A percentile compares a stretch with the other conserved stretches of the same genome.
Conservation (phyloP, 2,113 vertebrate species). For the Brachionichthys hirsutus region DNA sequence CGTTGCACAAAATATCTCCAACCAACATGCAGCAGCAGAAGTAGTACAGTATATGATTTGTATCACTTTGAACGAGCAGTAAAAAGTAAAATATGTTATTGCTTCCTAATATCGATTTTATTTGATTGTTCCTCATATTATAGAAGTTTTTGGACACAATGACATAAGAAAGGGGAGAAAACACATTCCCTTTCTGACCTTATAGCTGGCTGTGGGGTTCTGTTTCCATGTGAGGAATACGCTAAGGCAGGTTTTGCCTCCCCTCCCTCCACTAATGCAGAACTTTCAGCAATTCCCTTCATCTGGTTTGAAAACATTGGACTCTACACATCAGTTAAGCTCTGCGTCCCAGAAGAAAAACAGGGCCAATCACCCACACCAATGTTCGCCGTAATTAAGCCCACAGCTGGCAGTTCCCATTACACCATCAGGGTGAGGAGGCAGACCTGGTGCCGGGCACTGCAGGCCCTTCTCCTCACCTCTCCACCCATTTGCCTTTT, state of each 20-base stretch:
- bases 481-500: slow-evolving; percentile 27
- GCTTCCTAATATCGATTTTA: too few species aligned
- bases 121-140: too few species aligned
- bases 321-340: slow-evolving; percentile 70
- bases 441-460: slow-evolving; percentile 55
- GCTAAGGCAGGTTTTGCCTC: slow-evolving; percentile 41
- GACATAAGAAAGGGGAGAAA: slow-evolving; percentile 27
- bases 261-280: slow-evolving; percentile 42
- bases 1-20: too few species aligned
- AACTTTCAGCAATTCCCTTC: slow-evolving; percentile 62
- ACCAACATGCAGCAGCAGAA: too few species aligned
- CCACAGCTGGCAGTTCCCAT: slow-evolving; percentile 81
- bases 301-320: slow-evolving; percentile 69
- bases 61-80: too few species aligned
- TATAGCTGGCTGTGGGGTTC: slow-evolving; percentile 26
- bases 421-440: slow-evolving; percentile 68
- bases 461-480: slow-evolving; percentile 54
- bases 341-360: slow-evolving; percentile 73
- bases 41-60: too few species aligned
- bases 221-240: slow-evolving; percentile 46
- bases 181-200: slow-evolving; percentile 4
- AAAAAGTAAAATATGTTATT: too few species aligned
- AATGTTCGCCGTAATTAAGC: slow-evolving; percentile 72
- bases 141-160: too few species aligned
- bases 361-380: slow-evolving; percentile 67